Base-by-base conservation (phyloP, 2,113 vertebrate species). In the Phalacrocorax carbo region DNA sequence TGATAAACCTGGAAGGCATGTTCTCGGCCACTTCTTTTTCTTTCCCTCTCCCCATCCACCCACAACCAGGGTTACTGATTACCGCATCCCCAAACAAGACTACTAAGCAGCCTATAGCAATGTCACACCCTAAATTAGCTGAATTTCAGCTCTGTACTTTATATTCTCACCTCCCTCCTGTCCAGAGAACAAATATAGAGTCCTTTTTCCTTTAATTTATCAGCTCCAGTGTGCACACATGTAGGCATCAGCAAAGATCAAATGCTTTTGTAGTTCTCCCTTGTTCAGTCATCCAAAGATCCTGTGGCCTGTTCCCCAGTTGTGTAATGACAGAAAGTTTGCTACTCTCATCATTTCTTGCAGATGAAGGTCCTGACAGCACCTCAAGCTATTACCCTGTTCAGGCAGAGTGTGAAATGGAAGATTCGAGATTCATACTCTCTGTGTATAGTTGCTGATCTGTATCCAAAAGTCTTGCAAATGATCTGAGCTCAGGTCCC, bases 391-490 rank as follows among this genome's bases (percentile, higher is more conserved):
- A 96, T 96, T 96, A 93, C 72, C 55, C 79, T 94, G 88, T 88
- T 95, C 95, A 96, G 92, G 46, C 82, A 86, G 90, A 95, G 82
- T 94, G 82, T 95, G 90, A 96, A 96, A 97, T 95, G 49, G 92
- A 94, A 96, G 96, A 96, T 93, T 94, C 90, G 95, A 86, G 90
- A 96, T 95, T 95, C 93, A 88, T 82, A 76, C 34, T 94, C 75
- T 64, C 64, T 82, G 51, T 82, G 54, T 80, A 82, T 79, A 87
- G 73, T 20, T 94, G 84, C 85, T 96, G 93, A 96, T 95, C 90
- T 96, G 84, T 93, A 95, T 96, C 96, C 75, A 93, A 88, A 97
- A 95, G 92, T 91, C 78, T 94, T 94, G 84, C 75, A 93, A 97
- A 94, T 88, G 30, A 91, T 89, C 86, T 89, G 52, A 86, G 87